These are phyloP conservation scores for Sitobion miscanthi DNA, from an alignment of 1,140 invertebrate species.

Conservation along the genomic window DNA sequence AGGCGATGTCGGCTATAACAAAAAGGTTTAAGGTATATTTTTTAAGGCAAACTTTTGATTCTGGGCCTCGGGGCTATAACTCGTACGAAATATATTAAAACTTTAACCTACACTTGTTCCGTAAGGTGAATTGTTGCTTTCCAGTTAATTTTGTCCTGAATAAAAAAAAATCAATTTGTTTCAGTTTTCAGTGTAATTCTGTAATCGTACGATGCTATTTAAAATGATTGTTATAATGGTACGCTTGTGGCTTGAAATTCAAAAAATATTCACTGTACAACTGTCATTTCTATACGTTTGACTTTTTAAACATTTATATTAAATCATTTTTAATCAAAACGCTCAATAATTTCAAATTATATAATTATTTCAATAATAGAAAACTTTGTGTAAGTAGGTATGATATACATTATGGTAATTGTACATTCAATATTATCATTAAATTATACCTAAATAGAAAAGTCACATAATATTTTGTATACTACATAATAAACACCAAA, in stretches of 20 bases:
- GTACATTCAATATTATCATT: background rate
- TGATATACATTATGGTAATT: background rate
- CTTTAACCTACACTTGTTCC: conserved; percentile 14
- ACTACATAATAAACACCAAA: no score
- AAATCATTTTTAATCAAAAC: background rate
- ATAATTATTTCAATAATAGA: background rate
- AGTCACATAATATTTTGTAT: no score
- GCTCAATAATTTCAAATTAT: background rate
- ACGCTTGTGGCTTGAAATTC: background rate
- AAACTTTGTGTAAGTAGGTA: background rate
- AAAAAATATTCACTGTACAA: background rate
- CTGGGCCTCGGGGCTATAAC: background rate
- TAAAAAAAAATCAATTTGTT: conserved; percentile 12
- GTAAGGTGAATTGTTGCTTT: conserved; percentile 27
- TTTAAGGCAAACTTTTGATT: conserved; percentile 50
- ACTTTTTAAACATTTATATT: background rate
- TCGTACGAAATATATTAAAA: conserved; percentile 36
- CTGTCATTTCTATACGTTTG: background rate
- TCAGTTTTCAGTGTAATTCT: background rate
- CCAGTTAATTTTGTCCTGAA: conserved; percentile 36
- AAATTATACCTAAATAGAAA: background rate
- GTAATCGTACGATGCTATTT: background rate
- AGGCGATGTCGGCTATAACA: conserved; percentile 44
- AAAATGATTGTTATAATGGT: background rate
- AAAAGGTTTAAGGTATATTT: conserved; percentile 49